A percentile compares a stretch with the other conserved stretches of the same genome.
Conservation (phyloP, 2,113 vertebrate species). For the Gila orcuttii region DNA sequence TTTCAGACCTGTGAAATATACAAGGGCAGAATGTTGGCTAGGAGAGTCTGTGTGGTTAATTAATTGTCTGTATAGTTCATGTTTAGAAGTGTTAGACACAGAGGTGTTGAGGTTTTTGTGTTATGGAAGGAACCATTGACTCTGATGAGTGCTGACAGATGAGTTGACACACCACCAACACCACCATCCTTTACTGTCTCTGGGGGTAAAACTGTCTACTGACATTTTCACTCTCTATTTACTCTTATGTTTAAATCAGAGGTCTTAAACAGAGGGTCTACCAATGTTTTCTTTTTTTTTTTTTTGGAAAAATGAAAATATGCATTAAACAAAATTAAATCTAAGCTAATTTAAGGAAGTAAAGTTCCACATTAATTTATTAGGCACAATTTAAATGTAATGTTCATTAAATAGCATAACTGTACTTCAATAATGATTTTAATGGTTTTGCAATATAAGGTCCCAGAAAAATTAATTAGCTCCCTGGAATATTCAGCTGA, state of each 20-base stretch:
- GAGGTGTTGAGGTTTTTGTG: neutral
- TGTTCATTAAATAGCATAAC: neutral
- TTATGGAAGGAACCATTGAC: slow-evolving; percentile 7
- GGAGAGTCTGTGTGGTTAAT: neutral
- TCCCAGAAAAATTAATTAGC: neutral
- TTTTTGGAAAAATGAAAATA: too few species aligned
- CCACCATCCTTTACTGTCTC: slow-evolving; percentile 8
- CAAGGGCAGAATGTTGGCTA: neutral
- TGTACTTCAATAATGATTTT: neutral
- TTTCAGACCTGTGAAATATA: slow-evolving; percentile 7
- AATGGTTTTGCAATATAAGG: neutral
- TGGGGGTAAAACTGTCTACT: slow-evolving; percentile 1
- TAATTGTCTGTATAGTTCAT: neutral
- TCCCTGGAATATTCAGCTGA: neutral
- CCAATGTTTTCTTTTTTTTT: neutral
- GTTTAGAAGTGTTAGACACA: neutral
- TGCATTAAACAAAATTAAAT: too few species aligned
- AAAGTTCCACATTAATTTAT: neutral
- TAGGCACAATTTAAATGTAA: neutral
- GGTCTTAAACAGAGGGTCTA: neutral
- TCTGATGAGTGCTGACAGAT: slow-evolving; percentile 28
- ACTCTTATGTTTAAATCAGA: neutral
- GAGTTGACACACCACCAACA: slow-evolving; percentile 12
- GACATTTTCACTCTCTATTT: slow-evolving; percentile 1
- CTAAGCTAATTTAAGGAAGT: neutral